A percentile compares a stretch with the other conserved stretches of the same genome.
These are phyloP conservation scores for Mormyrops attenuatus DNA, from an alignment of 2,797 vertebrate genomes.

Conservation along the genomic window DNA sequence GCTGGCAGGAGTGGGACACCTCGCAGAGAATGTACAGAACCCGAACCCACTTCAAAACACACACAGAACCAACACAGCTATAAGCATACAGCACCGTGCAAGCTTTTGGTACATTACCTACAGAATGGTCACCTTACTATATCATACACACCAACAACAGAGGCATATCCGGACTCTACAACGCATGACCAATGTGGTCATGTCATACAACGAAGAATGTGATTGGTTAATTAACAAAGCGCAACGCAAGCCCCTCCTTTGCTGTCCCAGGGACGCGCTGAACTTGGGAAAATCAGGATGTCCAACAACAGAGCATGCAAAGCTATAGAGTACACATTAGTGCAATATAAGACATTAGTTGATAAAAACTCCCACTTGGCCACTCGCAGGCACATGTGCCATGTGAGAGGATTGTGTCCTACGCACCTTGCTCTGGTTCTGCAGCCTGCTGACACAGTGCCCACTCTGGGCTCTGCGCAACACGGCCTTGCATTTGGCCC, in stretches of 20 bases:
- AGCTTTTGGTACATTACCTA: conserved; percentile 15
- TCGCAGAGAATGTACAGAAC: conserved; percentile 75
- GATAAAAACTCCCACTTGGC: background rate
- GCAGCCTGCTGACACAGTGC: conserved; percentile 51
- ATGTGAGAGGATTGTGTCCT: background rate
- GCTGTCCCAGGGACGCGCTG: background rate
- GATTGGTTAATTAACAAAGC: background rate
- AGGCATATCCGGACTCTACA: background rate
- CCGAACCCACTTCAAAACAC: conserved; percentile 69
- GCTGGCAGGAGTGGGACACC: conserved; percentile 60
- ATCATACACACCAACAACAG: background rate
- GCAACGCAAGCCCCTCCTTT: background rate
- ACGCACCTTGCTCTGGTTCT: conserved; percentile 64
- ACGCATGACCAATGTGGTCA: background rate
- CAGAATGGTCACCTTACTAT: background rate
- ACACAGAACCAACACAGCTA: background rate
- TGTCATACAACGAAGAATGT: background rate
- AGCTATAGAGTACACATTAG: background rate
- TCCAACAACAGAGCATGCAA: background rate
- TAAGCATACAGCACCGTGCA: background rate
- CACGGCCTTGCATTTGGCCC: conserved; percentile 71
- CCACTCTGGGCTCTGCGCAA: conserved; percentile 55
- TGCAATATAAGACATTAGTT: background rate
- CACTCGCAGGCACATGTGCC: background rate
- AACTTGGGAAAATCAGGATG: background rate